These are phyloP conservation scores for Habroteleia sp. DNA, from an alignment of 2,888 invertebrate genomes.

Conservation along the genomic window DNA sequence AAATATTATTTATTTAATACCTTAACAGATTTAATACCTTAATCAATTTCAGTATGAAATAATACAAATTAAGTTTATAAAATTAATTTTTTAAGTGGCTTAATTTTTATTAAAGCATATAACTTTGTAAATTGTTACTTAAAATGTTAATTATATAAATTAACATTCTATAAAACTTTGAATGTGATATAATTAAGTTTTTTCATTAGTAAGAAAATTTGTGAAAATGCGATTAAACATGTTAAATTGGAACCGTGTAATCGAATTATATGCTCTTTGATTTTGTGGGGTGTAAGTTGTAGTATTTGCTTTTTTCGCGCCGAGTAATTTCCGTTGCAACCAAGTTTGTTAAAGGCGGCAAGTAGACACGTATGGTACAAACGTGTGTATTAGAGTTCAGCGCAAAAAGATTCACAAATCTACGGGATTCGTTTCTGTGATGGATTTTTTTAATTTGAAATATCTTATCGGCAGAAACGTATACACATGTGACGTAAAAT, in stretches of 20 bases:
- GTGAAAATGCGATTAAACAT: constrained; percentile 26
- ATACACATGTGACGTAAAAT: constrained; percentile 39
- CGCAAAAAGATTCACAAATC: constrained; percentile 20
- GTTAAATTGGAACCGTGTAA: constrained; percentile 6
- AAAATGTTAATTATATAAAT: too few relatives aligned
- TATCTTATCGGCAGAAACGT: constrained; percentile 27
- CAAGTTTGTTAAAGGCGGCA: constrained; percentile 4
- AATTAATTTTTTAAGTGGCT: too few relatives aligned
- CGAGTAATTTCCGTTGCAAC: constrained; percentile 19
- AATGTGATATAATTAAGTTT: too few relatives aligned
- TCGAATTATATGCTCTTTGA: constrained; percentile 29
- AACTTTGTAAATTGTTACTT: too few relatives aligned
- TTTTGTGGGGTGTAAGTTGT: constrained; percentile 6
- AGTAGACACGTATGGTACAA: constrained; percentile 13
- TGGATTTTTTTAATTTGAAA: constrained; percentile 52
- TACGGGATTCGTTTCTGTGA: constrained; percentile 19
- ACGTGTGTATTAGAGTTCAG: constrained; percentile 16
- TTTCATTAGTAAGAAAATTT: too few relatives aligned
- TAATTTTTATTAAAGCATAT: too few relatives aligned
- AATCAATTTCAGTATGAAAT: too few relatives aligned
- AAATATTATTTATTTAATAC: too few relatives aligned
- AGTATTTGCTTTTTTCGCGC: constrained; percentile 12
- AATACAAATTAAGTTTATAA: too few relatives aligned
- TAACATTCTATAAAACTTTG: too few relatives aligned
- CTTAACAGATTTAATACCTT: too few relatives aligned